Evolutionary conservation across 2,888 invertebrate genomes (phyloP), one percentile per base, ranked within the genome.

Genomic region (Diogma glabrata): DNA sequence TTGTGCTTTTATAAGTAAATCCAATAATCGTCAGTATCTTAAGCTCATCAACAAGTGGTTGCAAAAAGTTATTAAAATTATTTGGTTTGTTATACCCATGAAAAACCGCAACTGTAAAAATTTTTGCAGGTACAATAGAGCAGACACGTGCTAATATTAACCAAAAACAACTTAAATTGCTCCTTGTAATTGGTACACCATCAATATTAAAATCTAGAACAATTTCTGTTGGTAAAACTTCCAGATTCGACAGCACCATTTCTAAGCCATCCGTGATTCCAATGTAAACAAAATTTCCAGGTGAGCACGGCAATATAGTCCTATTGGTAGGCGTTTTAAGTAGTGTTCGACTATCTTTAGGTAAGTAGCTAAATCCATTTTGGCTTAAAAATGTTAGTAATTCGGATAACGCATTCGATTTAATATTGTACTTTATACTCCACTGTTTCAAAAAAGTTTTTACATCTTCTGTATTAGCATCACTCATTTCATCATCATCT

Each of bases 141-240:
- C 22, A 46, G 12, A 23, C 3, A 6, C 16, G 20, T 5, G 24
- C 22, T n/a, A 46, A 14, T 6, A 46, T 46, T 6, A 14, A 9
- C 46, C 46, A 46, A 24, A 46, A 22, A 46, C 46, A 24, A 5
- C 22, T 24, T 14, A 24, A 14, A 24, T 10, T 46, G 24, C 46
- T 46, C 6, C 23, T 46, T n/a, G 24, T 24, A 24, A 46, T 46
- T 4, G 46, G 24, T n/a, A 46, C 24, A 22, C 46, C 46, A 24
- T 46, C 46, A 24, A 46, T 46, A n/a, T 46, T 46, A 23, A 43
- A 43, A 43, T 43, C 43, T 6, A 43, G 22, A 22, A 43, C 12
- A 43, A 43, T 43, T 43, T 46, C 14, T 5, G 23, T 9, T 46
- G 46, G 46, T 10, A 33, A 10, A 16, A n/a, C 3, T 33, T 33